Percentiles rank a stretch among this genome's conserved stretches.
Conservation (phyloP, 2,797 vertebrate species). For the Bufotes viridis region DNA sequence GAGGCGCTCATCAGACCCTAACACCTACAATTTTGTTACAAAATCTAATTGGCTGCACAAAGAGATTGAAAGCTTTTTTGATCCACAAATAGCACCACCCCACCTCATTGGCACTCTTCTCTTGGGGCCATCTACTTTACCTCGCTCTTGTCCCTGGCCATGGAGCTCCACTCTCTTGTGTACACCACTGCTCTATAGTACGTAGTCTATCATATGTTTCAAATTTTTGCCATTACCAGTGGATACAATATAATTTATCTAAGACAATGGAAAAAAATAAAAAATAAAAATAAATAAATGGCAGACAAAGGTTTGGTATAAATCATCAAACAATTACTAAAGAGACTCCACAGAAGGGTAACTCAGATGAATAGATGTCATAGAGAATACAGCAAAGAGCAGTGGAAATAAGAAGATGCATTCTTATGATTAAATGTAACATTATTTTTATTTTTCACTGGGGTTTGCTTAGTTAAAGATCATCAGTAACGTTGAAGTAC, state of each 20-base stretch:
- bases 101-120: too few relatives aligned
- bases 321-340: neutral
- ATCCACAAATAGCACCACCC: too few relatives aligned
- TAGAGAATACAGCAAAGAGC: neutral
- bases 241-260: neutral
- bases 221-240: neutral
- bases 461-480: slow-evolving; percentile 35
- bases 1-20: too few relatives aligned
- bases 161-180: too few relatives aligned
- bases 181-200: neutral
- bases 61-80: too few relatives aligned
- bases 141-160: too few relatives aligned
- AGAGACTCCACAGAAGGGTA: neutral
- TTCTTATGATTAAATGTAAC: neutral
- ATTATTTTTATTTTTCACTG: slow-evolving; percentile 20
- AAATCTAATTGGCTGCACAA: too few relatives aligned
- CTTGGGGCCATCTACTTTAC: neutral
- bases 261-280: neutral
- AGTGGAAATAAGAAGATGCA: neutral
- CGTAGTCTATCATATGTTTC: neutral
- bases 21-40: too few relatives aligned
- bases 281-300: neutral
- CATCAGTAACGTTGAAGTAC: slow-evolving; percentile 3
- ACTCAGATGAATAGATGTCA: neutral
- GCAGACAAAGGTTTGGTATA: neutral